A percentile compares a stretch with the other conserved stretches of the same genome.
Conservation (phyloP, 2,113 vertebrate genomes). For the Mesitornis unicolor region DNA sequence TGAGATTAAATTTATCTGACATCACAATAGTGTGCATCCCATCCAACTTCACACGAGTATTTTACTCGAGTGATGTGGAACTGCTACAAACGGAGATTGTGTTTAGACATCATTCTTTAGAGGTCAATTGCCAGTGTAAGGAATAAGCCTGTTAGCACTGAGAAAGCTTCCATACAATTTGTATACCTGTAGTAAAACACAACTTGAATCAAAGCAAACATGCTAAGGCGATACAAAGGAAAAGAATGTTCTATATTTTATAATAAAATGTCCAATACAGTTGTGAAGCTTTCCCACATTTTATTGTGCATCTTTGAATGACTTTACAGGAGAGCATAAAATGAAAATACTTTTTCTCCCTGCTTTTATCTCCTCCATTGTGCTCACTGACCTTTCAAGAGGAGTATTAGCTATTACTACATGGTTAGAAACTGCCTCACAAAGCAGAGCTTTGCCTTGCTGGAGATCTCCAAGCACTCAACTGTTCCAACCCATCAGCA, state of each 20-base stretch:
- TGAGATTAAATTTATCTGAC: background rate
- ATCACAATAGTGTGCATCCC: background rate
- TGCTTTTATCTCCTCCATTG: background rate
- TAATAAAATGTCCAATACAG: background rate
- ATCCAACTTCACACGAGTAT: background rate
- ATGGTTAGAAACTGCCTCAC: background rate
- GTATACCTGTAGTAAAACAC: background rate
- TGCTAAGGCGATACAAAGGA: rapidly evolving
- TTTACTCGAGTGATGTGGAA: background rate
- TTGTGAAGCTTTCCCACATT: background rate
- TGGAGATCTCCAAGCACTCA: background rate
- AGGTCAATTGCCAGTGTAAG: background rate
- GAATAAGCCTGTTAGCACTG: background rate
- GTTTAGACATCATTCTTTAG: background rate
- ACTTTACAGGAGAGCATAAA: background rate
- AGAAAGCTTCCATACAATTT: background rate
- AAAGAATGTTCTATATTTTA: background rate
- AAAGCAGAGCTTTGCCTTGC: background rate
- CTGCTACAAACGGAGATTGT: background rate
- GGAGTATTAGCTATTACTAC: background rate
- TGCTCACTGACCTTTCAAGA: background rate
- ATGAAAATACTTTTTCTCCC: background rate
- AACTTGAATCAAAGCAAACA: background rate
- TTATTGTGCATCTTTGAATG: background rate
- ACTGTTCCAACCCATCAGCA: background rate